Evolutionary conservation across 2,888 invertebrate genomes (phyloP).

Genomic region (Macaria notata): DNA sequence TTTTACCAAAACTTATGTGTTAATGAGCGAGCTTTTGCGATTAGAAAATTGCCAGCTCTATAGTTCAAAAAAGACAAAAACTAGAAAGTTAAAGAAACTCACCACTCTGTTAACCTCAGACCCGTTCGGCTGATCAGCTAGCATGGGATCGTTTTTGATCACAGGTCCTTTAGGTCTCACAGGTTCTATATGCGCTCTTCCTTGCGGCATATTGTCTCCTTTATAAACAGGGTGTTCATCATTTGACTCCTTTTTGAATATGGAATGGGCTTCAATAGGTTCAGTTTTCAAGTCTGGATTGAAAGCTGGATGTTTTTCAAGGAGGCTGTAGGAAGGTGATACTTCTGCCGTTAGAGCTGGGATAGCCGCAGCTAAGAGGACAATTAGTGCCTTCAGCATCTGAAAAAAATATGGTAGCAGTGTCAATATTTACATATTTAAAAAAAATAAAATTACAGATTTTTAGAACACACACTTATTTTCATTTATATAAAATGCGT

Average conservation of each 20-base stretch:
- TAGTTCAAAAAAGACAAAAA: too few relatives aligned
- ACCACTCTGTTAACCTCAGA: slow-evolving; percentile 64
- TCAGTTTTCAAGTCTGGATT: slow-evolving; percentile 52
- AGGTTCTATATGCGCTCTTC: slow-evolving; percentile 59
- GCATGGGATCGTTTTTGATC: slow-evolving; percentile 65
- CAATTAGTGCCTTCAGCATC: slow-evolving; percentile 53
- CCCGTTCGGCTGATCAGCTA: slow-evolving; percentile 59
- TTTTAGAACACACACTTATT: too few relatives aligned
- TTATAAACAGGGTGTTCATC: slow-evolving; percentile 64
- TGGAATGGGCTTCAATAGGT: slow-evolving; percentile 43
- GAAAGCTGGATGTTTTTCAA: slow-evolving; percentile 53
- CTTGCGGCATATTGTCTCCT: slow-evolving; percentile 52
- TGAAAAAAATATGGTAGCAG: too few relatives aligned
- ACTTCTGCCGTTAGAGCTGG: slow-evolving; percentile 57
- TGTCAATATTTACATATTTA: too few relatives aligned
- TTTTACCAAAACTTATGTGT: too few relatives aligned
- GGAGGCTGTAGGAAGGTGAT: slow-evolving; percentile 44
- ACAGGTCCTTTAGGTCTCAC: slow-evolving; percentile 55
- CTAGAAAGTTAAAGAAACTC: slow-evolving; percentile 38
- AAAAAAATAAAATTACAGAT: too few relatives aligned
- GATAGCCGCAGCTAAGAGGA: slow-evolving; percentile 43
- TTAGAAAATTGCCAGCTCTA: too few relatives aligned
- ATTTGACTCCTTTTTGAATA: slow-evolving; percentile 48
- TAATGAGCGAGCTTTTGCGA: too few relatives aligned
- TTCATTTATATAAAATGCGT: too few relatives aligned